These are phyloP conservation scores for Hemicordylus capensis DNA, from an alignment of 2,113 vertebrate genomes.

Conservation along the genomic window DNA sequence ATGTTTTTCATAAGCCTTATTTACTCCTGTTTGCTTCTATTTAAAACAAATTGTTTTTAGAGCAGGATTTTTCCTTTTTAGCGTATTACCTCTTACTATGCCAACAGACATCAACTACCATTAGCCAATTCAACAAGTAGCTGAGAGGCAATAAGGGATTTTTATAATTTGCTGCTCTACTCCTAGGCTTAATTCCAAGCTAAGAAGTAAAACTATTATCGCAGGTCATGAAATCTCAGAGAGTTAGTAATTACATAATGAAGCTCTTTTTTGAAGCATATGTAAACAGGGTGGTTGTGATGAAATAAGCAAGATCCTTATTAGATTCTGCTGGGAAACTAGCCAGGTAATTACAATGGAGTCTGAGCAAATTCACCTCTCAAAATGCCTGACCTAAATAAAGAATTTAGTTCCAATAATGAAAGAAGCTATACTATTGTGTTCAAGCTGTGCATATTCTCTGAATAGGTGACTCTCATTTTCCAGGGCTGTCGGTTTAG, in stretches of 20 bases:
- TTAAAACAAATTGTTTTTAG: background rate
- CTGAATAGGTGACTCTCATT: background rate
- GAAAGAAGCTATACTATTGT: too few relatives aligned
- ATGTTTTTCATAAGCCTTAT: background rate
- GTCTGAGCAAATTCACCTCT: too few relatives aligned
- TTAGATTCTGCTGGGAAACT: background rate
- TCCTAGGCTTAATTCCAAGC: background rate
- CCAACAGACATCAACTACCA: background rate
- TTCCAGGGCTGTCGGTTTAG: background rate
- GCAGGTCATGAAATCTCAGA: background rate
- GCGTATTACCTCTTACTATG: background rate
- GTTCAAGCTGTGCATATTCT: background rate
- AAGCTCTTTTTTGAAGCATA: background rate
- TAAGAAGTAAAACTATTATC: background rate
- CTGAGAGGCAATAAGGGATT: background rate
- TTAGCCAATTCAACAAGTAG: background rate
- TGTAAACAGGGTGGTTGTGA: too few relatives aligned
- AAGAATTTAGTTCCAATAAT: background rate
- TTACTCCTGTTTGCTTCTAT: background rate
- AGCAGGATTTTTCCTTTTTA: background rate
- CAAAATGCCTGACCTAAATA: background rate
- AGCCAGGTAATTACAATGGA: background rate
- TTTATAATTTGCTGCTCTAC: background rate
- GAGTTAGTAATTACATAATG: background rate
- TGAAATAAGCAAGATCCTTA: background rate